Percentiles rank a stretch among this genome's conserved stretches.
These are phyloP conservation scores for Drosophila pachea DNA, from an alignment of 1,140 invertebrate genomes.

Conservation along the genomic window DNA sequence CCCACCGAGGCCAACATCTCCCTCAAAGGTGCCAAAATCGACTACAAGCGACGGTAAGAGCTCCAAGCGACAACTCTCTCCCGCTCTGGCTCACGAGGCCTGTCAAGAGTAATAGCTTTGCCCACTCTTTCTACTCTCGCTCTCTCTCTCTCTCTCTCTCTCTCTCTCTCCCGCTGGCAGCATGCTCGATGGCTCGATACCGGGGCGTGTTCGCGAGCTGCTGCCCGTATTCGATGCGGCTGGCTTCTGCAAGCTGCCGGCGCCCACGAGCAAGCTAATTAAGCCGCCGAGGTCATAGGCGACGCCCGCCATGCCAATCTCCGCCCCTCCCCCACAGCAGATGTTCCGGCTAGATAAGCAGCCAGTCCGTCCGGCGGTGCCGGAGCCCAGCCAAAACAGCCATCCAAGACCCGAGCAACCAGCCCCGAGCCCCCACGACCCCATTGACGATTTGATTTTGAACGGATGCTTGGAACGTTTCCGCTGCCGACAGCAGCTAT, in stretches of 20 bases:
- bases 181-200: slow-evolving; percentile 81
- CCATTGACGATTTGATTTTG: slow-evolving; percentile 38
- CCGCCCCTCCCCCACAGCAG: slow-evolving; percentile 22
- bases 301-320: slow-evolving; percentile 11
- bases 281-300: slow-evolving; percentile 82
- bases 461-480: slow-evolving; percentile 55
- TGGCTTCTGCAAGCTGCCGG: slow-evolving; percentile 87
- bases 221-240: slow-evolving; percentile 90
- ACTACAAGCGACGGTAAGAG: slow-evolving; percentile 80
- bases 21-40: slow-evolving; percentile 79
- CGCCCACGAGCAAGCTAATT: slow-evolving; percentile 86
- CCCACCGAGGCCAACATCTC: slow-evolving; percentile 87
- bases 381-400: too few relatives aligned
- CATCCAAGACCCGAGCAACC: background rate
- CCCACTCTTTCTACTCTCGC: background rate
- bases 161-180: slow-evolving; percentile 55
- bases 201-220: slow-evolving; percentile 86
- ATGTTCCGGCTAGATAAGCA: slow-evolving; percentile 57
- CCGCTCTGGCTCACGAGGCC: slow-evolving; percentile 55
- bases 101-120: too few relatives aligned
- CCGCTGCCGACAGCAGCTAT: slow-evolving; percentile 47
- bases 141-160: background rate
- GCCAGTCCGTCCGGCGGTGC: background rate
- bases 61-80: background rate
- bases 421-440: background rate